phyloP scores from a whole-genome alignment of 2,113 vertebrate species.

The Pterophyllum scalare region DNA sequence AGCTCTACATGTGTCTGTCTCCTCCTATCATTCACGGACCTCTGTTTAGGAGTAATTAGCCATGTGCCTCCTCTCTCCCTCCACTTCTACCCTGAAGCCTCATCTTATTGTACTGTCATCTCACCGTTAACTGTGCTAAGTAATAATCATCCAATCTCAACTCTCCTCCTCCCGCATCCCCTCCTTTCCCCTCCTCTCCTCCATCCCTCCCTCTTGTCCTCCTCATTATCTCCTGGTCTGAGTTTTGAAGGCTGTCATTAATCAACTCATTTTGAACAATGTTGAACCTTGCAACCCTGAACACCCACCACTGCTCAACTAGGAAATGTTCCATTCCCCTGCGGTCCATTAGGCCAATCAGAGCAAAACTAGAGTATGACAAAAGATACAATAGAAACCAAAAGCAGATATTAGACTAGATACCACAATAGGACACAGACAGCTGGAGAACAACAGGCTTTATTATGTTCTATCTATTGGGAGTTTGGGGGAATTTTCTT shows the following conservation, averaged over 20 bases:
- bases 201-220: constrained; percentile 68
- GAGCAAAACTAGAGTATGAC: constrained; percentile 53
- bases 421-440: constrained; percentile 54
- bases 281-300: constrained; percentile 71
- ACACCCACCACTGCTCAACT: constrained; percentile 63
- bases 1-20: constrained; percentile 77
- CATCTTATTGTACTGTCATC: constrained; percentile 54
- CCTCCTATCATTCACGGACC: constrained; percentile 73
- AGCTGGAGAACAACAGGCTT: constrained; percentile 54
- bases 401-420: constrained; percentile 58
- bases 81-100: constrained; percentile 34
- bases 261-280: constrained; percentile 73
- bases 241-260: constrained; percentile 73
- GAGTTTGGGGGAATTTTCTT: constrained; percentile 46
- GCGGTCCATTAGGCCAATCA: constrained; percentile 70
- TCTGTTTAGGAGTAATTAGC: constrained; percentile 72
- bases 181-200: constrained; percentile 42
- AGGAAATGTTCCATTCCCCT: constrained; percentile 79
- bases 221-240: constrained; percentile 75
- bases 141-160: constrained; percentile 71
- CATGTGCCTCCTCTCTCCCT: constrained; percentile 29
- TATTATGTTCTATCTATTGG: constrained; percentile 42
- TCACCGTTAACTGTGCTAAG: constrained; percentile 63
- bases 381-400: constrained; percentile 60
- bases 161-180: constrained; percentile 24